Base-by-base conservation (phyloP, 2,113 vertebrate genomes). In the Proteles cristata region DNA sequence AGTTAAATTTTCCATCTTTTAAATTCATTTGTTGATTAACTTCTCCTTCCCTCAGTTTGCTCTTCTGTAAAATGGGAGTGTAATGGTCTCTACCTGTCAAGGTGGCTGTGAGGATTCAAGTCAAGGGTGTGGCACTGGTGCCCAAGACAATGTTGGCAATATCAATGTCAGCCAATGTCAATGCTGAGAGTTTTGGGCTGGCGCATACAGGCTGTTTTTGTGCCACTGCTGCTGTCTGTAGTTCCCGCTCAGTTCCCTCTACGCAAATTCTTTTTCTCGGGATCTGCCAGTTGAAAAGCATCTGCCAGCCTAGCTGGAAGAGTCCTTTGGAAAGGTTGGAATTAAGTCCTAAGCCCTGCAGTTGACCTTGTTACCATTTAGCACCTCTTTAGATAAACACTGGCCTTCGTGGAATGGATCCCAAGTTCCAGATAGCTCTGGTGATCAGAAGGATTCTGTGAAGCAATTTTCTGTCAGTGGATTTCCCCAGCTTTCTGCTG, bases 401-500 rank as follows among this genome's bases (percentile, higher is more conserved):
- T 73, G 61, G 17, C 19, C 53, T 79, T 23, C 4, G 0, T 4
- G 31, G 25, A 80, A 43, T 10, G 21, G 76, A 48, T 23, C 28
- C 8, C n/a, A 73, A 3, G 7, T 26, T 58, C 58, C 35, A 90
- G 25, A 19, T 6, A 53, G 11, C 17, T 61, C 55, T 15, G 8
- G n/a, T 12, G 45, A 48, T 23, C 66, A 25, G 73, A 21, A 50
- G 35, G 12, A 39, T 25, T 48, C 23, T 7, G 43, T 26, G 71
- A 15, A 58, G 11, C 31, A 31, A 8, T 28, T 66, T 61, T 92
- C 45, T 28, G 58, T 35, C 14, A 71, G 83, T 80, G 96, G 79
- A 84, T 65, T 95, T 3, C 94, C 83, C 89, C 50, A 65, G 61
- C 55, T 87, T 89, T 94, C 63, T 11, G 48, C 73, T 65, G 63